A percentile compares a stretch with the other conserved stretches of the same genome.
phyloP scores from a whole-genome alignment of 2,888 invertebrate genomes.

The Aphodius sticticus region DNA sequence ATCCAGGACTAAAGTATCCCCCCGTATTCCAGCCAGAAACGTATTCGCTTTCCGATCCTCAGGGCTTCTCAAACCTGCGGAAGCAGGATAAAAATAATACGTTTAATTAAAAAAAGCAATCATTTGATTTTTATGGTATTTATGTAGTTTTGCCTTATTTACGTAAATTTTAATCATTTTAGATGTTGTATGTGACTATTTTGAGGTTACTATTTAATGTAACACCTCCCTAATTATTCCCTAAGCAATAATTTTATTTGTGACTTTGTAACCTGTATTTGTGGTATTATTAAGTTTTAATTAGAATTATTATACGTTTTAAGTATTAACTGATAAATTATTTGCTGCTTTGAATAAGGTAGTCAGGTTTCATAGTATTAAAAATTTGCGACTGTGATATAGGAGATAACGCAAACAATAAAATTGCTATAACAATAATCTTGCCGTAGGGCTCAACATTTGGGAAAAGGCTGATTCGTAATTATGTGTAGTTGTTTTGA shows the following conservation, averaged over 20 bases:
- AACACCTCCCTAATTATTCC: not conserved
- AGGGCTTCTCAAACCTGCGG: slow-evolving; percentile 55
- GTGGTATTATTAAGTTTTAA: not conserved
- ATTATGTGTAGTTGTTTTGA: not conserved
- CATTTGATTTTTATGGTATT: not conserved
- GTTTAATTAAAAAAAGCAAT: not conserved
- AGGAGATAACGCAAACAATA: not conserved
- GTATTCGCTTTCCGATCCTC: slow-evolving; percentile 73
- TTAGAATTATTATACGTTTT: not conserved
- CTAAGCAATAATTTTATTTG: not conserved
- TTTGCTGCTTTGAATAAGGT: not conserved
- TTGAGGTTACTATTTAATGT: not conserved
- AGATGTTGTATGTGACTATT: not conserved
- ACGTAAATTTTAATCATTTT: not conserved
- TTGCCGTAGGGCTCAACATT: not conserved
- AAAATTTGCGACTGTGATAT: not conserved
- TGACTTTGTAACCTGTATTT: not conserved
- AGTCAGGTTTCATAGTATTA: not conserved
- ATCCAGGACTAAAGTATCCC: slow-evolving; percentile 85
- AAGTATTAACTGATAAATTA: not conserved
- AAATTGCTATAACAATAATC: not conserved
- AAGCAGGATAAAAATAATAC: slow-evolving; percentile 49
- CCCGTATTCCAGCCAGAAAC: slow-evolving; percentile 87
- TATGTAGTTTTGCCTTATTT: not conserved
- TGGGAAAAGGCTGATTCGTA: not conserved